phyloP scores from a whole-genome alignment of 1,140 invertebrate genomes.

The silkworm (Bombyx mori) region DNA sequence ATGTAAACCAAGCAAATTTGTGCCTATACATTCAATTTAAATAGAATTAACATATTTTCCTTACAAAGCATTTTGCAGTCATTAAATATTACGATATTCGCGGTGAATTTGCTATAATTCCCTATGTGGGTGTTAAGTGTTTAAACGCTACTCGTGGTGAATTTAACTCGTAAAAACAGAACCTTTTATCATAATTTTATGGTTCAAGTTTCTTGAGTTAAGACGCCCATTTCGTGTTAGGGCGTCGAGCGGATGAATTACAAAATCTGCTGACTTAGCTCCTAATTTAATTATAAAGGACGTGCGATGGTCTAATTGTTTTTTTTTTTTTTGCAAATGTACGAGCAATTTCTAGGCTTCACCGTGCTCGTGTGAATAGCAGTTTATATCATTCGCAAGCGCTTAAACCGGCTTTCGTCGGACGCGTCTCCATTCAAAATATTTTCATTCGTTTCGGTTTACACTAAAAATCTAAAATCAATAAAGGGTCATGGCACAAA shows the following conservation, averaged over 20 bases:
- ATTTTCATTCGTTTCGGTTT: conserved; percentile 65
- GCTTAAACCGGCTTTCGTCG: conserved; percentile 62
- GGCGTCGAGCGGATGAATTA: conserved; percentile 6
- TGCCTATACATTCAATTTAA: conserved; percentile 15
- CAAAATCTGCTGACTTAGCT: conserved; percentile 9
- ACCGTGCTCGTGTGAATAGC: conserved; percentile 55
- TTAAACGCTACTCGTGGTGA: conserved; percentile 47
- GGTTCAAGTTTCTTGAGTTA: conserved; percentile 45
- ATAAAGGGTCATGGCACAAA: conserved; percentile 69
- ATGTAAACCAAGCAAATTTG: conserved; percentile 39
- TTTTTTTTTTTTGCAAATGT: conserved; percentile 6
- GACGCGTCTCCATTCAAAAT: conserved; percentile 62
- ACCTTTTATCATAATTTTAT: conserved; percentile 64
- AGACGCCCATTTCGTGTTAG: conserved; percentile 50
- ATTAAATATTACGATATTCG: no score
- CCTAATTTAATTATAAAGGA: conserved; percentile 9
- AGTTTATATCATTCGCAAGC: conserved; percentile 60
- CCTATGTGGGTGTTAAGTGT: conserved; percentile 47
- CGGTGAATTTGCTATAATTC: conserved; percentile 23
- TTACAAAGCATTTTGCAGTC: conserved; percentile 20
- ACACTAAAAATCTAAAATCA: conserved; percentile 71
- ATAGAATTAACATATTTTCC: conserved; percentile 30
- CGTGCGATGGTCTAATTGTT: not conserved
- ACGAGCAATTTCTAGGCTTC: conserved; percentile 24
- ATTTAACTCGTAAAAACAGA: conserved; percentile 58